Evolutionary conservation across 2,113 vertebrate genomes (phyloP).

Genomic region (Halichoerus grypus): DNA sequence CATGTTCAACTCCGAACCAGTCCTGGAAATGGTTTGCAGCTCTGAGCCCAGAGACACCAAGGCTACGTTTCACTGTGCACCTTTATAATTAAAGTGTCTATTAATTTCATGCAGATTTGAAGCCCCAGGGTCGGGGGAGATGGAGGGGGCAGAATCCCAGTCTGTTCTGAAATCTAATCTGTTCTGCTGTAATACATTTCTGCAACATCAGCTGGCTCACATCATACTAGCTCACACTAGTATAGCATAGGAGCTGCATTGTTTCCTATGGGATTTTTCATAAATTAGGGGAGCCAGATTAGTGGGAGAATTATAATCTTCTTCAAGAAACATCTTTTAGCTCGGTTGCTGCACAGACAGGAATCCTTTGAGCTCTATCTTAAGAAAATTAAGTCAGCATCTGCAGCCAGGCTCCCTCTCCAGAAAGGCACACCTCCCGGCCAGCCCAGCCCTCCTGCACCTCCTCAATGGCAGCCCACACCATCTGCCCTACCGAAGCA

Average conservation of each 20-base stretch:
- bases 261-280: not conserved
- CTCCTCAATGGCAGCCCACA: not conserved
- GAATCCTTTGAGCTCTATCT: conserved; percentile 33
- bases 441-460: not conserved
- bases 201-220: not conserved
- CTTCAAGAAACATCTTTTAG: conserved; percentile 10
- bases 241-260: not conserved
- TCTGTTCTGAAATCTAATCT: not conserved
- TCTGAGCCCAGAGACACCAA: not conserved
- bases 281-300: not conserved
- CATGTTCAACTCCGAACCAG: not conserved
- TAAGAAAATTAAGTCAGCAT: conserved; percentile 63
- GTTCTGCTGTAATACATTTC: not conserved
- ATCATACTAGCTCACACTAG: not conserved
- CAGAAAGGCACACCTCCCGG: not conserved
- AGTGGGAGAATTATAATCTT: conserved; percentile 4
- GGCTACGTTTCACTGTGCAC: not conserved
- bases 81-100: not conserved
- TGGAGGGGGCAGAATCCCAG: not conserved
- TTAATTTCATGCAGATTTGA: conserved; percentile 27
- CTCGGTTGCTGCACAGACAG: not conserved
- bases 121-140: not conserved
- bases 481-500: not conserved
- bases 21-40: not conserved
- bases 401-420: not conserved